Evolutionary conservation across 1,140 invertebrate genomes (phyloP).

Genomic region (Spodoptera litura): DNA sequence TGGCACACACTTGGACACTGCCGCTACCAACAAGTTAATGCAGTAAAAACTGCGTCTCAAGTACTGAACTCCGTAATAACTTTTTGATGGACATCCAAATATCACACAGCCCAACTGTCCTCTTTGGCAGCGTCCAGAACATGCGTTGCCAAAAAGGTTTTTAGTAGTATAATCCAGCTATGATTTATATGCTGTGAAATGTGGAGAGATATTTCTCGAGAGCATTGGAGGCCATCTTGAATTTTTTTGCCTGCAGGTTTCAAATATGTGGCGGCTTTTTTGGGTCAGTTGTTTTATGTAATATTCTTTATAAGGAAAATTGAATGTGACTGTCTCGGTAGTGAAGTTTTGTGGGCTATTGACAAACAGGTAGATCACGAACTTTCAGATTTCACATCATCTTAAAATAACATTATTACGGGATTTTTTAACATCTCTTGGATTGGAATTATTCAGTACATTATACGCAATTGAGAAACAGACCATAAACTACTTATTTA

Average conservation of each 20-base stretch:
- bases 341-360: neutral
- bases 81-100: slow-evolving; percentile 47
- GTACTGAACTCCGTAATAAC: slow-evolving; percentile 42
- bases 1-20: slow-evolving; percentile 14
- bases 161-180: slow-evolving; percentile 40
- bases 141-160: slow-evolving; percentile 47
- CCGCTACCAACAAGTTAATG: slow-evolving; percentile 28
- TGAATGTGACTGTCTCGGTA: neutral
- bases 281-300: neutral
- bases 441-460: too few species aligned
- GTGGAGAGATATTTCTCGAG: slow-evolving; percentile 3
- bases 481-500: too few species aligned
- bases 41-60: slow-evolving; percentile 36
- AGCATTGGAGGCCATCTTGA: slow-evolving; percentile 1
- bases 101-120: slow-evolving; percentile 35
- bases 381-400: too few species aligned
- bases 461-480: too few species aligned
- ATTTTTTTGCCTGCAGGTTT: slow-evolving; percentile 17
- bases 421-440: too few species aligned
- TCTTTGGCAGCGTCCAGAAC: slow-evolving; percentile 35
- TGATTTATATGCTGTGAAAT: slow-evolving; percentile 44
- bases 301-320: neutral
- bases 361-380: too few species aligned
- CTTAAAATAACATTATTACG: too few species aligned
- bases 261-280: neutral